Evolutionary conservation across 2,797 vertebrate genomes (phyloP), one percentile per base, ranked within the genome.

Genomic region (Gymnoscopelus braueri): DNA sequence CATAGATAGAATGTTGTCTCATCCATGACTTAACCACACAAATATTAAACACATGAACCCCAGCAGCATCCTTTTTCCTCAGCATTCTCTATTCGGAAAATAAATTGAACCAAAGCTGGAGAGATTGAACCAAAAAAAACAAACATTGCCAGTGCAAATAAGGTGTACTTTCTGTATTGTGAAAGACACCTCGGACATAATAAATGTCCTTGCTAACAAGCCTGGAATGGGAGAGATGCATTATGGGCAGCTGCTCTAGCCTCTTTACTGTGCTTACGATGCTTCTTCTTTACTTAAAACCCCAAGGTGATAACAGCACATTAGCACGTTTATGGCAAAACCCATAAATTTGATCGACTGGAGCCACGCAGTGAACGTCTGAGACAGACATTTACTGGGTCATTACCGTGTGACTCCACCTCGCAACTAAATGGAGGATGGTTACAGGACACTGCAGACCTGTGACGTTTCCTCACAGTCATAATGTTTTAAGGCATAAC

Each of bases 281-380:
- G 14, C 69, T 51, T 4, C 55, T 15, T 58, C 29, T 79, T 77
- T 3, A 4, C 19, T 61, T 53, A 6, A 51, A 53, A 4, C 26
- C 71, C n/a, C 54, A 0, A 70, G 76, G 78, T 67, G 69, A 79
- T 78, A 78, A 80, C 72, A 75, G 77, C 70, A 60, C 65, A 78
- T 85, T 75, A 81, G 72, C 68, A 71, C 73, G 62, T 84, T 79
- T 77, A 83, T 51, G 23, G 78, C 79, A 66, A 65, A 57, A 62
- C 65, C 66, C 55, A 50, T 79, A 69, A 84, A 82, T 0, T 5
- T 77, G 75, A 86, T 48, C 3, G 64, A 84, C 70, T n/a, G 70
- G 59, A 53, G 59, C 66, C 55, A 63, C 12, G 3, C n/a, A 49
- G 69, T 59, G 73, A 71, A 69, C 58, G 62, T 69, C 67, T 47